Evolutionary conservation across 2,113 vertebrate species (phyloP), one percentile per base, ranked within the genome.

Genomic region (Orycteropus afer): DNA sequence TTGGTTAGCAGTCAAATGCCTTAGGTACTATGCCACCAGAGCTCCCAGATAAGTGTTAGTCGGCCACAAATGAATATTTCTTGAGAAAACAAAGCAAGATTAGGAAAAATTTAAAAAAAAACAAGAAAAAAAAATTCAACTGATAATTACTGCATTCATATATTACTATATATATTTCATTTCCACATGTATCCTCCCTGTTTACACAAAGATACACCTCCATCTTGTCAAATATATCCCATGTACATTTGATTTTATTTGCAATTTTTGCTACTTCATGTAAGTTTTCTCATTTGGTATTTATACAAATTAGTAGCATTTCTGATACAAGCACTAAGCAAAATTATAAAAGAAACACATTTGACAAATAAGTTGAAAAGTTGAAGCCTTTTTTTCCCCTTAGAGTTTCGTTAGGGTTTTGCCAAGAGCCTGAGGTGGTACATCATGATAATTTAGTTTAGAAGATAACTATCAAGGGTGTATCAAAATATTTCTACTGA

Each of bases 401-500:
- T 71, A 22, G 5, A 76, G 9, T 92, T 88, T 87, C 61, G 47
- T 80, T 76, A 94, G 67, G 22, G 51, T 77, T 90, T 86, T 47
- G 8, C 77, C 55, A 96, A 94, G 32, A 84, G 78, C 79, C 82
- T 73, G 51, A 5, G 78, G 82, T 94, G 71, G 55, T 76, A 69
- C 53, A 67, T 91, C 51, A 23, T 34, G 49, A 71, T 91, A 91
- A 93, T 86, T 93, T 83, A 87, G 80, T 89, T 95, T 94, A 83
- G 90, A 88, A 89, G 90, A 92, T 82, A 84, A 53, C 81, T 83
- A 94, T 96, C 92, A 92, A 86, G 90, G 51, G 55, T 95, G 47
- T 93, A 89, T 89, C 74, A 95, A 86, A 97, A 95, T 94, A 84
- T 94, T 96, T 96, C 93, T 91, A 80, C 82, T 67, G 89, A 80